Conservation (phyloP, 2,888 invertebrate genomes). For the Mythimna ferrago region DNA sequence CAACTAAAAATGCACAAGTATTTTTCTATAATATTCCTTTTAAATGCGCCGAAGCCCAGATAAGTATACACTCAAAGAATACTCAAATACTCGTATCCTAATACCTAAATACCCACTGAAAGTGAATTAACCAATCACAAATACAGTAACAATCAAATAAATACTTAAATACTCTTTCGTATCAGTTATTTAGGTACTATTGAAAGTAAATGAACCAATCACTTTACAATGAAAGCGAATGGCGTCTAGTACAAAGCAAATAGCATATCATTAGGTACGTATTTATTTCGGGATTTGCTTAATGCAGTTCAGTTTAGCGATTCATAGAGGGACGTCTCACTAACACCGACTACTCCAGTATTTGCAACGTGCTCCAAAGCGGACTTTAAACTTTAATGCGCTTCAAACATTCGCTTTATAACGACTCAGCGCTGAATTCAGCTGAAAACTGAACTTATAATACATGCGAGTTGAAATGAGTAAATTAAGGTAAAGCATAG, state of each 20-base stretch:
- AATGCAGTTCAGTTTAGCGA: constrained; percentile 37
- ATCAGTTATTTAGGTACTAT: no score
- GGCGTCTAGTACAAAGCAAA: constrained; percentile 11
- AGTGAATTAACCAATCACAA: constrained; percentile 20
- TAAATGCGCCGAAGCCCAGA: neutral
- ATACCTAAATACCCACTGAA: constrained; percentile 3
- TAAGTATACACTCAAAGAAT: neutral
- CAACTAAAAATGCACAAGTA: constrained; percentile 6
- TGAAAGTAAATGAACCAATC: constrained; percentile 18
- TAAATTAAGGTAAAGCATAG: neutral
- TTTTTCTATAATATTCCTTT: neutral
- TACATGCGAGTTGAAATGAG: neutral
- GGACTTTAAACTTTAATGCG: constrained; percentile 40
- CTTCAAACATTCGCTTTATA: constrained; percentile 34
- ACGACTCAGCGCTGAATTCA: constrained; percentile 6
- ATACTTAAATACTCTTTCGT: neutral
- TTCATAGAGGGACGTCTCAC: constrained; percentile 40
- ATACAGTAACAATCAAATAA: neutral
- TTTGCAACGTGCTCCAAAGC: constrained; percentile 25
- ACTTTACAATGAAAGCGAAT: neutral
- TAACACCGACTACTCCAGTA: constrained; percentile 20
- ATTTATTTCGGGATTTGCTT: constrained; percentile 5
- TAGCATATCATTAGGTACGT: constrained; percentile 34
- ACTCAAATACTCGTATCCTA: neutral
- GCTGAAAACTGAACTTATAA: neutral